Percentiles rank a stretch among this genome's conserved stretches.
Conservation (phyloP, 2,888 invertebrate species). For the Iphiclides podalirius region DNA sequence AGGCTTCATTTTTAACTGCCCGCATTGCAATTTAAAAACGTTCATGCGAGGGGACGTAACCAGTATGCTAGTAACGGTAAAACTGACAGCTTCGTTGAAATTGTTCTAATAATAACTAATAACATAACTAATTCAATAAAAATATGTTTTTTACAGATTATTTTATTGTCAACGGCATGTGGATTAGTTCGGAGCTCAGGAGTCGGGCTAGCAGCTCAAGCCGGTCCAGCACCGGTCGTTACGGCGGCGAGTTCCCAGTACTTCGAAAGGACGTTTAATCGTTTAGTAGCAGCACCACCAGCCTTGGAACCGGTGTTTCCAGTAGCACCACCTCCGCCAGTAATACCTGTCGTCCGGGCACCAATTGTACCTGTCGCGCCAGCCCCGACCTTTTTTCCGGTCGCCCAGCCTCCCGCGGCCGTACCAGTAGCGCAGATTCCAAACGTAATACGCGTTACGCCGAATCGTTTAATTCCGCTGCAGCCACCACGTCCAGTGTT, state of each 20-base stretch:
- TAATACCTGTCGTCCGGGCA: slow-evolving; percentile 21
- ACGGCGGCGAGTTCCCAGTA: slow-evolving; percentile 85
- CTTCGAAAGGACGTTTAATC: slow-evolving; percentile 83
- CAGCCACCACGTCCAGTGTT: slow-evolving; percentile 32
- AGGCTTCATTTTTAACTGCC: slow-evolving; percentile 64
- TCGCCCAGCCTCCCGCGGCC: slow-evolving; percentile 30
- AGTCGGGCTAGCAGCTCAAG: slow-evolving; percentile 38
- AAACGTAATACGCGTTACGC: slow-evolving; percentile 15
- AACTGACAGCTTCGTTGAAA: not conserved
- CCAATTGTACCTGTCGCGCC: slow-evolving; percentile 30
- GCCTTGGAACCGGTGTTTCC: slow-evolving; percentile 38
- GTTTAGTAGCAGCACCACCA: slow-evolving; percentile 53
- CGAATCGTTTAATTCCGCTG: slow-evolving; percentile 10
- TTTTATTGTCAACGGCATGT: slow-evolving; percentile 46
- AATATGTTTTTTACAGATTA: slow-evolving; percentile 46
- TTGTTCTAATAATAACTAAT: slow-evolving; percentile 2
- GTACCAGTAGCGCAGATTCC: slow-evolving; percentile 26
- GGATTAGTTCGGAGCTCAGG: slow-evolving; percentile 52
- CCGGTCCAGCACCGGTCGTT: slow-evolving; percentile 72
- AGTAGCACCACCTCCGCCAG: slow-evolving; percentile 30
- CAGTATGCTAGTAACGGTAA: slow-evolving; percentile 62
- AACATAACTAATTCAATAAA: slow-evolving; percentile 3
- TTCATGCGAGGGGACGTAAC: slow-evolving; percentile 48
- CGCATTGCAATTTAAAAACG: slow-evolving; percentile 67
- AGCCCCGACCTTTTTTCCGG: slow-evolving; percentile 25